phyloP scores from a whole-genome alignment of 2,888 invertebrate genomes.

The Aphodius sticticus region DNA sequence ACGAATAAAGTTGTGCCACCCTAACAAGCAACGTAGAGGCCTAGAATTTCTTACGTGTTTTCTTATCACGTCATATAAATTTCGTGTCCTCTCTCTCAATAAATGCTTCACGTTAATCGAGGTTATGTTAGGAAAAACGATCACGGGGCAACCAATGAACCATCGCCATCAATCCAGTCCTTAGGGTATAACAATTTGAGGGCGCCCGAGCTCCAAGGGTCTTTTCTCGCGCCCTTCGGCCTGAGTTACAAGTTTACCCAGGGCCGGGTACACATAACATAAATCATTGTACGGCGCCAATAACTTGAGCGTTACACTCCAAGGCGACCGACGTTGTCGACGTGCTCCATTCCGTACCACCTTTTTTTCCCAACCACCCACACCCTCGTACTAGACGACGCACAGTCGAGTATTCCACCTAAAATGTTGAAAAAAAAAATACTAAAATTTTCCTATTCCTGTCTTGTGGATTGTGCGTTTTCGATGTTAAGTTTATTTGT shows the following conservation, averaged over 20 bases:
- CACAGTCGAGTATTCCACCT: background rate
- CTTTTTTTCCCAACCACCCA: background rate
- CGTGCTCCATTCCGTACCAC: background rate
- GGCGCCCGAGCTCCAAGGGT: background rate
- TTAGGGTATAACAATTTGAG: background rate
- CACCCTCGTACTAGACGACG: background rate
- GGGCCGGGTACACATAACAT: conserved; percentile 4
- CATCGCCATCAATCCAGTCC: background rate
- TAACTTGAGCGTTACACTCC: background rate
- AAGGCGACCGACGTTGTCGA: conserved; percentile 4
- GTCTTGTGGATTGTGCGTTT: too few relatives aligned
- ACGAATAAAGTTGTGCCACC: background rate
- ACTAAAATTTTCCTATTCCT: background rate
- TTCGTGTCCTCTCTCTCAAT: background rate
- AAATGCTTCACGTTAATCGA: background rate
- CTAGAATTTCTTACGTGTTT: background rate
- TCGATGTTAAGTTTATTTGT: too few relatives aligned
- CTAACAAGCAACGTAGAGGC: background rate
- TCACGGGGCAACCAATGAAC: background rate
- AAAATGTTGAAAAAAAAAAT: background rate
- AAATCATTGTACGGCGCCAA: conserved; percentile 4
- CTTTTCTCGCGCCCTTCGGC: background rate
- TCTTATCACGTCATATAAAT: background rate
- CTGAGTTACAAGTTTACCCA: background rate
- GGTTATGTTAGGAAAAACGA: background rate